phyloP scores from a whole-genome alignment of 2,797 vertebrate genomes.

The Sebastes iracundus region DNA sequence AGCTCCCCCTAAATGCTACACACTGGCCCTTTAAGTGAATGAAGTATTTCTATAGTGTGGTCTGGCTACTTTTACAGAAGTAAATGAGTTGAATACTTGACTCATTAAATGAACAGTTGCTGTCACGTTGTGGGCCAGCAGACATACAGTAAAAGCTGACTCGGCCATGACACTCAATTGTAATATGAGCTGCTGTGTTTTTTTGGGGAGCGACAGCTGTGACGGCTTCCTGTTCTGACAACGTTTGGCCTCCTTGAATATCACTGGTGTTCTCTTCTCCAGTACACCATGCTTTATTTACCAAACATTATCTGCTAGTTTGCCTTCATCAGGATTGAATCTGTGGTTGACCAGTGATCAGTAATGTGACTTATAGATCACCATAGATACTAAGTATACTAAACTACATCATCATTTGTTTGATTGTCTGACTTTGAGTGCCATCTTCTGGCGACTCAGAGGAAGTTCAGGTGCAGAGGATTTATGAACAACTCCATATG shows the following conservation, averaged over 20 bases:
- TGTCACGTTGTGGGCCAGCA: neutral
- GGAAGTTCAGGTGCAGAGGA: neutral
- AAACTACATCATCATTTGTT: neutral
- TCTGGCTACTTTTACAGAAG: neutral
- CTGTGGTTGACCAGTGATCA: neutral
- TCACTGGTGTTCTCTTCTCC: neutral
- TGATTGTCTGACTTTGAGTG: neutral
- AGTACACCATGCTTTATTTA: neutral
- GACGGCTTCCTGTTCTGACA: neutral
- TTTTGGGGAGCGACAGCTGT: neutral
- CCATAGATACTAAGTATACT: neutral
- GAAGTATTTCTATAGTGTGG: neutral
- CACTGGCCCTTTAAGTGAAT: neutral
- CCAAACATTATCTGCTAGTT: too few relatives aligned
- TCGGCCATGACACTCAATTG: neutral
- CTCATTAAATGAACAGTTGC: neutral
- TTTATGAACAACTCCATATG: neutral
- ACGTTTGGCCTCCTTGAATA: neutral
- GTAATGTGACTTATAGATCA: neutral
- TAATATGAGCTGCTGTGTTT: neutral
- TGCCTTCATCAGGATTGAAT: neutral
- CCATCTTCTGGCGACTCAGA: constrained; percentile 1
- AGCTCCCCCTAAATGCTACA: too few relatives aligned
- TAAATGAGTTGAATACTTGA: neutral
- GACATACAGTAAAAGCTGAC: neutral